Conservation (phyloP, 1,140 invertebrate species). For the Micrasema minimum region DNA sequence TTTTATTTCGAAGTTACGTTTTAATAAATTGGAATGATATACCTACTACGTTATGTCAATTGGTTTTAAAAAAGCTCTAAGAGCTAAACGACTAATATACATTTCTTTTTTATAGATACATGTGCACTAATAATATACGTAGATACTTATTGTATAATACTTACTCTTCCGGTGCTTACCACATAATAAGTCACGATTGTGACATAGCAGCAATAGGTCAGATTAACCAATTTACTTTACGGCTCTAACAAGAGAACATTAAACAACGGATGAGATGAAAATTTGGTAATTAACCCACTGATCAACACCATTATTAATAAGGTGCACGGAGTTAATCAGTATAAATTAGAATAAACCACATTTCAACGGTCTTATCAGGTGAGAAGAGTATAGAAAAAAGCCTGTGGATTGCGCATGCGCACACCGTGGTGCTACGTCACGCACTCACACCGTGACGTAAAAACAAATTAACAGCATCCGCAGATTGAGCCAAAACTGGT, state of each 20-base stretch:
- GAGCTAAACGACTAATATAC: too few relatives aligned
- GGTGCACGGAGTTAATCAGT: background rate
- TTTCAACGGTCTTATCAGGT: background rate
- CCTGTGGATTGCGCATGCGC: background rate
- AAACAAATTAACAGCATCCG: constrained; percentile 34
- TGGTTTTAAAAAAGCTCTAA: too few relatives aligned
- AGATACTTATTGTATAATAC: too few relatives aligned
- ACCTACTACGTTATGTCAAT: too few relatives aligned
- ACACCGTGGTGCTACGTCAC: background rate
- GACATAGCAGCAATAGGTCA: constrained; percentile 23
- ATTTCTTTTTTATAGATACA: too few relatives aligned
- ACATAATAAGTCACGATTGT: constrained; percentile 5
- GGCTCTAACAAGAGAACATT: background rate
- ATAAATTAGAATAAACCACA: background rate
- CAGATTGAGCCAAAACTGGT: constrained; percentile 32
- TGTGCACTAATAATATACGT: too few relatives aligned
- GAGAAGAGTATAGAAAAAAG: background rate
- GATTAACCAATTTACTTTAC: constrained; percentile 9
- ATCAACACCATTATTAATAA: background rate
- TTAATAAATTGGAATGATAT: too few relatives aligned
- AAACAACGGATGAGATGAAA: constrained; percentile 14
- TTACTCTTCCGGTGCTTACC: constrained; percentile 23
- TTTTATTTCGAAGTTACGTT: too few relatives aligned
- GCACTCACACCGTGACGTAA: constrained; percentile 21
- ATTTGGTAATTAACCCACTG: constrained; percentile 24